A percentile compares a stretch with the other conserved stretches of the same genome.
phyloP scores from a whole-genome alignment of 2,113 vertebrate species.

The Catharus fuscescens region DNA sequence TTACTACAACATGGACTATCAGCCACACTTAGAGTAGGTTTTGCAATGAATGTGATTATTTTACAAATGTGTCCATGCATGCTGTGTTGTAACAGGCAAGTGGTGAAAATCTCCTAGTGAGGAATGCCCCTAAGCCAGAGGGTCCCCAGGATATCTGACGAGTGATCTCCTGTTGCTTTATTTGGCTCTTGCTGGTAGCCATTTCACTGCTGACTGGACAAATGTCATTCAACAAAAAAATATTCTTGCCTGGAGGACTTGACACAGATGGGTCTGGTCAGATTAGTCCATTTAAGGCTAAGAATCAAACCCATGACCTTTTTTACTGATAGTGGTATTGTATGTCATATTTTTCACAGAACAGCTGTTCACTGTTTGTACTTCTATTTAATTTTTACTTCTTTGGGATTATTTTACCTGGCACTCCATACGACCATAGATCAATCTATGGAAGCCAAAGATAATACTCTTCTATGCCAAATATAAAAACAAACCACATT shows the following conservation, averaged over 20 bases:
- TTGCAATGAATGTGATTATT: constrained; percentile 45
- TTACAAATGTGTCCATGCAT: constrained; percentile 10
- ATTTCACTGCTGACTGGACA: constrained; percentile 72
- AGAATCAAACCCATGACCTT: constrained; percentile 9
- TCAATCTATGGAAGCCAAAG: background rate
- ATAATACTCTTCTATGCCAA: background rate
- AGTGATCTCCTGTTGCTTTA: constrained; percentile 66
- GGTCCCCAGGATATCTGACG: constrained; percentile 28
- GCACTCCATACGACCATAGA: background rate
- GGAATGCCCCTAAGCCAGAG: constrained; percentile 34
- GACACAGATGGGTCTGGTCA: constrained; percentile 56
- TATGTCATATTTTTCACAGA: background rate
- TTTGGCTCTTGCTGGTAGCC: constrained; percentile 63
- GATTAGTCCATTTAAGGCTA: background rate
- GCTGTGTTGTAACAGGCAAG: constrained; percentile 41
- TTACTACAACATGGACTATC: background rate
- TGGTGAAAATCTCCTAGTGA: constrained; percentile 41
- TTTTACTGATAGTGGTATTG: background rate
- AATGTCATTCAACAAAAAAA: constrained; percentile 51
- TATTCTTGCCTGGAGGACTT: constrained; percentile 50
- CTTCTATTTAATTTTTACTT: background rate
- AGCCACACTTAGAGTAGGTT: background rate
- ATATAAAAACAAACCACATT: background rate
- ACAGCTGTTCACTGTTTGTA: background rate
- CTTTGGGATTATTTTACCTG: background rate